Conservation (phyloP, 2,113 vertebrate species). For the Ictalurus punctatus region DNA sequence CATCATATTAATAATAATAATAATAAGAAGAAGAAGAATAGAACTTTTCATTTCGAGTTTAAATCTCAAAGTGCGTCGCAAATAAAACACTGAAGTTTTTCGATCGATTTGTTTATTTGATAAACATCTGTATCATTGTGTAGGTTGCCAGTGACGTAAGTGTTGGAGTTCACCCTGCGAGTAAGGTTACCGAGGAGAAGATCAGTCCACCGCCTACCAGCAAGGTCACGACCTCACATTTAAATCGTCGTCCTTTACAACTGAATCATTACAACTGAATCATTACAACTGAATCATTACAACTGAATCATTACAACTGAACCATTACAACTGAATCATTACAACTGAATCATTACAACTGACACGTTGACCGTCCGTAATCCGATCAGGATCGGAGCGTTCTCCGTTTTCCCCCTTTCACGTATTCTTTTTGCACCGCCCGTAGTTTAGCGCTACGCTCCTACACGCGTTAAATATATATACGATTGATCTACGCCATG, state of each 20-base stretch:
- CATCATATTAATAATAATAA: too few relatives aligned
- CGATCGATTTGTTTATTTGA: background rate
- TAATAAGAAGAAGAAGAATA: background rate
- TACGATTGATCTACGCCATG: background rate
- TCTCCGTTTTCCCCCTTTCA: background rate
- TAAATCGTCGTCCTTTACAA: background rate
- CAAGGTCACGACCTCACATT: conserved; percentile 59
- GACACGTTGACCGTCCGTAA: background rate
- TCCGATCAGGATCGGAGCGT: background rate
- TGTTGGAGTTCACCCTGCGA: conserved; percentile 43
- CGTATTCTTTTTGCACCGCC: too few relatives aligned
- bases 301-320: too few relatives aligned
- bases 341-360: too few relatives aligned
- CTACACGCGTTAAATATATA: background rate
- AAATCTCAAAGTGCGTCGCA: background rate
- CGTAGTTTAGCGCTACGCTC: background rate
- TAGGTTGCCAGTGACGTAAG: conserved; percentile 59
- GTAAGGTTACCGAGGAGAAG: conserved; percentile 55
- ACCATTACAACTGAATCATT: too few relatives aligned
- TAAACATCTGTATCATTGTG: background rate
- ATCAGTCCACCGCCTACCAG: conserved; percentile 43
- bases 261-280: too few relatives aligned
- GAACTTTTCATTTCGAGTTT: background rate
- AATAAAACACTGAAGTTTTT: background rate
- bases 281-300: too few relatives aligned